A percentile compares a stretch with the other conserved stretches of the same genome.
Evolutionary conservation across 2,797 vertebrate species (phyloP).

Genomic region (Denticeps clupeoides): DNA sequence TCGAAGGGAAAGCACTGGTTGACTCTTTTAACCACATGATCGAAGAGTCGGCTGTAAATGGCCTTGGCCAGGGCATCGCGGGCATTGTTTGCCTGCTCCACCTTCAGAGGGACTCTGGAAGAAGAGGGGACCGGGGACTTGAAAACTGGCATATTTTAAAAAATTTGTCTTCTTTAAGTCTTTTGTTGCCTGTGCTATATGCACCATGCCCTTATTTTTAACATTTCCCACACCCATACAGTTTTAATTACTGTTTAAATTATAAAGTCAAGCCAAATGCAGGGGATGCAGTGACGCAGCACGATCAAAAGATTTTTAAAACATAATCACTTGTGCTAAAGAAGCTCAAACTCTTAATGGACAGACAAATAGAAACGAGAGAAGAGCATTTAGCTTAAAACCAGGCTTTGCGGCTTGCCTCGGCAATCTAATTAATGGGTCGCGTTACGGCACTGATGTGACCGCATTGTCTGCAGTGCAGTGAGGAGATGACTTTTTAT

Average conservation of each 20-base stretch:
- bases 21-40: conserved; percentile 94
- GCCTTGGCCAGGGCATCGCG: conserved; percentile 94
- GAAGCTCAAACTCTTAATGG: too few species aligned
- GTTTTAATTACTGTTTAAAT: too few species aligned
- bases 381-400: too few species aligned
- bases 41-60: conserved; percentile 90
- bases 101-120: conserved; percentile 90
- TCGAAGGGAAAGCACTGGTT: conserved; percentile 96
- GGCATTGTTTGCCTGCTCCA: conserved; percentile 95
- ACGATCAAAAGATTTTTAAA: too few species aligned
- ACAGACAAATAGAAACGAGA: too few species aligned
- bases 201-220: too few species aligned
- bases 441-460: neutral
- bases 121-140: neutral
- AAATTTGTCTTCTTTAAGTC: conserved; percentile 46
- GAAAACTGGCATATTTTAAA: conserved; percentile 41
- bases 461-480: neutral
- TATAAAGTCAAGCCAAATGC: too few species aligned
- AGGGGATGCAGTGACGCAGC: too few species aligned
- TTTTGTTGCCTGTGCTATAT: too few species aligned
- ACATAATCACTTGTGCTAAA: too few species aligned
- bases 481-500: neutral
- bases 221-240: conserved; percentile 18
- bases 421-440: neutral
- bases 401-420: neutral